Evolutionary conservation across 2,888 invertebrate species (phyloP), one percentile per base, ranked within the genome.

Genomic region (Scaptomyza flava): DNA sequence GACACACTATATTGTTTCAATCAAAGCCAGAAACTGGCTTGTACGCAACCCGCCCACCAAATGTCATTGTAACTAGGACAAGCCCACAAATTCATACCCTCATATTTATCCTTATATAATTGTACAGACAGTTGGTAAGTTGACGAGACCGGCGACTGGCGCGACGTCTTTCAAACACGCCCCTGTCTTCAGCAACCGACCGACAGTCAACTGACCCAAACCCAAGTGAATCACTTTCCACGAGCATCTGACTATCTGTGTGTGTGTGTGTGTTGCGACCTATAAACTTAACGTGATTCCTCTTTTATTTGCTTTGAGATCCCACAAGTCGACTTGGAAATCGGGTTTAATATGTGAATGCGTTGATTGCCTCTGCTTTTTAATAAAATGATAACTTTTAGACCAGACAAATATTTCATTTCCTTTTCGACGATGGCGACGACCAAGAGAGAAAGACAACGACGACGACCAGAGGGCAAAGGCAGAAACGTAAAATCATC

Each of bases 321-420:
- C 87, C 82, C 83, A 85, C 87, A 85, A 79, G 86, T 75, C 62
- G 83, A 51, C 56, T 50, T 38, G 59, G 53, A 46, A 73, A 75
- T 72, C 68, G 66, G 67, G 56, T 73, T 89, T 87, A 89, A 87
- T 88, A 87, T 87, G 87, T 88, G 89, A 90, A 89, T 90, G 90
- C 90, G 86, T 88, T 89, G 89, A 90, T 90, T 90, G 86, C 86
- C 87, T 89, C 77, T 75, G 81, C 80, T 87, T 88, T 88, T 85
- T 89, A 89, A 90, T 90, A 88, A 90, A 90, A 90, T 90, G 90
- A 90, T 90, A 90, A 90, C 90, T 90, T 90, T 89, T 81, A 80
- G 83, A 79, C 86, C 90, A 90, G 90, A 90, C 90, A 90, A 90
- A 90, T 90, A 90, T 90, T 90, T 90, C 90, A 90, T 90, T 90